A percentile compares a stretch with the other conserved stretches of the same genome.
Conservation (phyloP, 2,888 invertebrate species). For the Rhingia campestris region DNA sequence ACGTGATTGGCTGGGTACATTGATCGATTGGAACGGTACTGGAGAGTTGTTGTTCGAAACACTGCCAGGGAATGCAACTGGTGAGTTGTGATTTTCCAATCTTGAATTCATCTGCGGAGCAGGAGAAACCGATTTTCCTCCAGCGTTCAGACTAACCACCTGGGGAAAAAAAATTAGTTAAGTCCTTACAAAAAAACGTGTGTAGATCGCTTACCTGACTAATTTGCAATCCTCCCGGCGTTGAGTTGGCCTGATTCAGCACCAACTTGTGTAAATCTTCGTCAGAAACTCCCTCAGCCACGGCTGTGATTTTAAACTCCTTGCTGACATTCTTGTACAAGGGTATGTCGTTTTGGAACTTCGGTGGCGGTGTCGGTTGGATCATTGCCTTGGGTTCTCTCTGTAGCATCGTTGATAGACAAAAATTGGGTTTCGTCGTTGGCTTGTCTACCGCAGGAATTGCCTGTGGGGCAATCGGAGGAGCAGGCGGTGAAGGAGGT, state of each 20-base stretch:
- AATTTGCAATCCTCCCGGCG: slow-evolving; percentile 61
- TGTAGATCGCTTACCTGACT: slow-evolving; percentile 44
- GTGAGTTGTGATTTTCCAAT: slow-evolving; percentile 9
- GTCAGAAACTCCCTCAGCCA: slow-evolving; percentile 69
- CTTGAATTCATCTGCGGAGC: not conserved
- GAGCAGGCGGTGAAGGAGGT: not conserved
- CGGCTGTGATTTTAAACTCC: slow-evolving; percentile 75
- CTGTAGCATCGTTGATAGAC: slow-evolving; percentile 53
- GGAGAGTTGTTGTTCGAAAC: not conserved
- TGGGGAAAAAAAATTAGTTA: slow-evolving; percentile 2
- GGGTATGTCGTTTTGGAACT: slow-evolving; percentile 38
- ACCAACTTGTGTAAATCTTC: slow-evolving; percentile 36
- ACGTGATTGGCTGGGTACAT: not conserved
- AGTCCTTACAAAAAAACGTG: not conserved
- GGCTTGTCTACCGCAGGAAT: not conserved
- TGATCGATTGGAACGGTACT: not conserved
- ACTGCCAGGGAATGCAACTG: not conserved
- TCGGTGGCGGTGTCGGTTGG: slow-evolving; percentile 59
- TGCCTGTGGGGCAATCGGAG: not conserved
- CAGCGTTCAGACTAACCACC: slow-evolving; percentile 61
- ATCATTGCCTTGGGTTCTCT: slow-evolving; percentile 68
- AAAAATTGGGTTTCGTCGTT: slow-evolving; percentile 8
- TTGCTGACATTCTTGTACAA: slow-evolving; percentile 70
- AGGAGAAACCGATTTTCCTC: slow-evolving; percentile 35
- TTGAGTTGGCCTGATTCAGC: slow-evolving; percentile 40